Evolutionary conservation across 1,140 invertebrate species (phyloP), one percentile per base, ranked within the genome.

Genomic region (Temnothorax curvispinosus): DNA sequence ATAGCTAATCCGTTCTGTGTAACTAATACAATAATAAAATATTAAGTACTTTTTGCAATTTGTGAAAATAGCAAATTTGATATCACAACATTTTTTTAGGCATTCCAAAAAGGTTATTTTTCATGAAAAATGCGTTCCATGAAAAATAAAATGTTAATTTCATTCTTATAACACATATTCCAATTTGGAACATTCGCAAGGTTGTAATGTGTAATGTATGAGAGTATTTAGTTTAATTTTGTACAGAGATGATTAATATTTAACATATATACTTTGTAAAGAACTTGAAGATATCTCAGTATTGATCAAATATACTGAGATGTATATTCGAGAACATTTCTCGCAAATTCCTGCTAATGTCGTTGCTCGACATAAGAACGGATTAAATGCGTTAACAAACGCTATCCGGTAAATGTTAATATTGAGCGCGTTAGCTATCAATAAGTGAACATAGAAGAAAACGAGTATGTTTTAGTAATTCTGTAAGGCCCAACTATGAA

Each of bases 391-490:
- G 41, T 60, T 58, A 58, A 58, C 41, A 74, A n/a, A 71, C 67
- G 32, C 13, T n/a, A 84, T 81, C 15, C 18, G 8, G 0, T 32
- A 15, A 60, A 75, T 60, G 9, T 62, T 84, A 84, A 84, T 50
- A 60, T 3, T 74, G 54, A 15, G 38, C 5, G 50, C 50, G 15
- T 56, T 21, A 58, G 35, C n/a, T 52, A 52, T 65, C 32, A 52
- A n/a, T 6, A 50, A 56, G 4, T 27, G 11, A 74, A n/a, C 21
- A 18, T 67, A 52, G 52, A 1, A 69, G 15, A 87, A 38, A 27
- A 74, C 7, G 58, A 67, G 58, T 62, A 35, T 62, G 35, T 88
- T 87, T 81, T 67, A 88, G 87, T 74, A 54, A 85, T 65, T 64
- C 18, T 80, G 13, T 58, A 81, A 87, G 44, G 11, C 54, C 35